phyloP scores from a whole-genome alignment of 2,113 vertebrate genomes.

The Sminthopsis crassicaudata region DNA sequence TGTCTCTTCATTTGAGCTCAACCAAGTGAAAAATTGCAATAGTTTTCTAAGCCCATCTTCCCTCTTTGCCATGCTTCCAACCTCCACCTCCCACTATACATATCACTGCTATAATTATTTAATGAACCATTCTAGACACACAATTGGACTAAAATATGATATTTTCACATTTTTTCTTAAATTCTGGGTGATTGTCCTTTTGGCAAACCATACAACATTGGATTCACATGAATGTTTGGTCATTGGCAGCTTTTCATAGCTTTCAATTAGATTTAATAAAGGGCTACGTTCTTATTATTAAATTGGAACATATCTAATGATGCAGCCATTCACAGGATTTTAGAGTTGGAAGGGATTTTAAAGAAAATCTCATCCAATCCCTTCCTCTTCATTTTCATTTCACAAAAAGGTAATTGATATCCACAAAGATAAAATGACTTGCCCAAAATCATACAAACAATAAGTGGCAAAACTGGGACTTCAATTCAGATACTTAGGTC shows the following conservation, averaged over 20 bases:
- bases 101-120: background rate
- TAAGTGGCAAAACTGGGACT: slow-evolving; percentile 15
- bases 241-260: background rate
- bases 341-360: background rate
- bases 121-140: background rate
- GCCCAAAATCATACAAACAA: background rate
- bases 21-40: slow-evolving; percentile 42
- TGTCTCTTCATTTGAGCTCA: slow-evolving; percentile 49
- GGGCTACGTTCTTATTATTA: slow-evolving; percentile 15
- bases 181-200: background rate
- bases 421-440: background rate
- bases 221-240: slow-evolving; percentile 6
- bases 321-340: background rate
- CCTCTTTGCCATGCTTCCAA: background rate
- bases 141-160: background rate
- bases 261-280: slow-evolving; percentile 35
- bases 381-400: background rate
- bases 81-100: background rate
- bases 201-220: background rate
- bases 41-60: background rate
- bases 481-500: background rate
- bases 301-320: slow-evolving; percentile 9
- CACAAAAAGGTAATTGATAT: background rate
- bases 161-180: slow-evolving; percentile 26
- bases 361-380: background rate